phyloP scores from a whole-genome alignment of 2,797 vertebrate species.

The Lindbergichthys nudifrons region DNA sequence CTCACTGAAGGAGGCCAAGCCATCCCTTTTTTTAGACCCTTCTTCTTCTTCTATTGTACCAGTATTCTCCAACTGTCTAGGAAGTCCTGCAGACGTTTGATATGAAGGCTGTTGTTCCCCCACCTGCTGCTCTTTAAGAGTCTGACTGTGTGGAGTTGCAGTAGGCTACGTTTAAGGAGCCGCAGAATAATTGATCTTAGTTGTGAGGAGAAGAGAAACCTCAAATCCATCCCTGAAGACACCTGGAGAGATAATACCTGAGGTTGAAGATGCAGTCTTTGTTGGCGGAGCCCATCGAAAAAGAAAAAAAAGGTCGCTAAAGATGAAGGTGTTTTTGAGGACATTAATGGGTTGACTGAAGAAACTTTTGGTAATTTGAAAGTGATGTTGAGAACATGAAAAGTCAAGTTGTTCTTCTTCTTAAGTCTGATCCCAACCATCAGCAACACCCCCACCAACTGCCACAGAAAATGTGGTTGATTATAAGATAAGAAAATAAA shows the following conservation, averaged over 20 bases:
- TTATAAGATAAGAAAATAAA: too few relatives aligned
- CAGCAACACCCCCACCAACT: background rate
- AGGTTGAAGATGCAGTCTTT: background rate
- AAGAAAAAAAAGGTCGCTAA: background rate
- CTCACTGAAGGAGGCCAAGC: constrained; percentile 13
- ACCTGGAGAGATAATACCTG: background rate
- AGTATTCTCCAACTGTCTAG: constrained; percentile 4
- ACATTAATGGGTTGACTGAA: background rate
- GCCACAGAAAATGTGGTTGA: background rate
- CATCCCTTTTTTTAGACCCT: background rate
- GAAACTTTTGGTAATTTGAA: background rate
- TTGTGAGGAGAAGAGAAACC: background rate
- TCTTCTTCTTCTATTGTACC: background rate
- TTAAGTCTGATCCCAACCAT: constrained; percentile 10
- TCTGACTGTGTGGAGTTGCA: background rate
- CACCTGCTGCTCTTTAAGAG: constrained; percentile 7
- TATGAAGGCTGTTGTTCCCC: background rate
- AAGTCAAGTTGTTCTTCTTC: background rate
- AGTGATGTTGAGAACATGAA: constrained; percentile 12
- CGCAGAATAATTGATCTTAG: background rate
- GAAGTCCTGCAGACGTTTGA: background rate
- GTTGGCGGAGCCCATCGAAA: background rate
- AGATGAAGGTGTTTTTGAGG: constrained; percentile 2
- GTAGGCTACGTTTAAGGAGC: background rate
- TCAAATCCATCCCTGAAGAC: background rate